phyloP scores from a whole-genome alignment of 2,797 vertebrate genomes.

The Semaprochilodus insignis region DNA sequence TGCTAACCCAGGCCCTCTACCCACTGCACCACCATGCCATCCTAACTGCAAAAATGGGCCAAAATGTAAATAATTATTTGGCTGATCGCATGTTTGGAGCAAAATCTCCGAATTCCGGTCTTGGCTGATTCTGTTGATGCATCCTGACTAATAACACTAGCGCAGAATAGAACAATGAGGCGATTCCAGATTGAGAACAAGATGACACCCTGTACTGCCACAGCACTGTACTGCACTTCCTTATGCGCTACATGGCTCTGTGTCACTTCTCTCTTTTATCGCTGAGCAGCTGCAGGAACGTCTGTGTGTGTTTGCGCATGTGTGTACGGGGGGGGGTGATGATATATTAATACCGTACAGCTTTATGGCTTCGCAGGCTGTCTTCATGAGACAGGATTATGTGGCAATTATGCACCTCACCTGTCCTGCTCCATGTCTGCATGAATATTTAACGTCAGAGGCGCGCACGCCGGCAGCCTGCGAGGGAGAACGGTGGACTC shows the following conservation, averaged over 20 bases:
- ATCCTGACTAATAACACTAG: too few relatives aligned
- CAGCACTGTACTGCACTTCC: not conserved
- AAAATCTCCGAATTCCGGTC: too few relatives aligned
- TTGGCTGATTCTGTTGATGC: too few relatives aligned
- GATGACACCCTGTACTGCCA: not conserved
- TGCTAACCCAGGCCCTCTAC: too few relatives aligned
- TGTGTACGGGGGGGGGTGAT: conserved; percentile 33
- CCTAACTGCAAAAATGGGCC: too few relatives aligned
- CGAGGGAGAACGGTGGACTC: conserved; percentile 14
- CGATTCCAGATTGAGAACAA: not conserved
- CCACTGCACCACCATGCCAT: too few relatives aligned
- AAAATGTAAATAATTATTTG: too few relatives aligned
- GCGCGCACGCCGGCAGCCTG: conserved; percentile 48
- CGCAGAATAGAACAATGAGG: too few relatives aligned
- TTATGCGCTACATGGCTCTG: not conserved
- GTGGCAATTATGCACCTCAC: conserved; percentile 61
- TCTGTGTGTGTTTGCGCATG: conserved; percentile 9
- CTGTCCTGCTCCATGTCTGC: conserved; percentile 54
- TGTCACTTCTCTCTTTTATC: not conserved
- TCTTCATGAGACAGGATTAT: conserved; percentile 59
- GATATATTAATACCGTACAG: conserved; percentile 59
- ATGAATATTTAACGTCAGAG: conserved; percentile 61
- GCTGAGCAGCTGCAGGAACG: conserved; percentile 27
- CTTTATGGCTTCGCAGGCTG: conserved; percentile 52
- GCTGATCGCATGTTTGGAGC: too few relatives aligned